Evolutionary conservation across 2,113 vertebrate genomes (phyloP).

Genomic region (Syngnathoides biaculeatus): DNA sequence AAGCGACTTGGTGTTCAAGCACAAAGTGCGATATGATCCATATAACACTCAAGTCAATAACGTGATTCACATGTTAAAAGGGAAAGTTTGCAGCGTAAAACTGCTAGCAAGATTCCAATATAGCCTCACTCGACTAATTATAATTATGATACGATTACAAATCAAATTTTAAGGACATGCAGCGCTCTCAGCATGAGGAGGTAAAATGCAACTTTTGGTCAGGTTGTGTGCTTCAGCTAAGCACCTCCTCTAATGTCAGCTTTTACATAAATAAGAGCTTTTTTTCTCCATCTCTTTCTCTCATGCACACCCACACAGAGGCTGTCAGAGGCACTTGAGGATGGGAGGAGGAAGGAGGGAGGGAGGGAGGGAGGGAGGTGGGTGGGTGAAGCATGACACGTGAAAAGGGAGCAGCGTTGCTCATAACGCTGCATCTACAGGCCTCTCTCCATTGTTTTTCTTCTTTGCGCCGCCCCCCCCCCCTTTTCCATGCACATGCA

Average conservation of each 20-base stretch:
- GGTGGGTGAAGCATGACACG: slow-evolving; percentile 74
- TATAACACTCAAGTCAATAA: too few species aligned
- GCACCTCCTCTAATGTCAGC: slow-evolving; percentile 71
- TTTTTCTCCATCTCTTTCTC: slow-evolving; percentile 64
- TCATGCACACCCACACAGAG: slow-evolving; percentile 77
- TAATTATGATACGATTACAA: neutral
- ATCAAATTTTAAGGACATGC: neutral
- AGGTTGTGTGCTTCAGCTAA: slow-evolving; percentile 58
- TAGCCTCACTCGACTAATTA: too few species aligned
- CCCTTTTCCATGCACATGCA: slow-evolving; percentile 7
- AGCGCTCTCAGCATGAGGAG: slow-evolving; percentile 35
- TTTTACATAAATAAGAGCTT: slow-evolving; percentile 77
- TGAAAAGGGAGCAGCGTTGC: slow-evolving; percentile 69
- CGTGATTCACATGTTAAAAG: too few species aligned
- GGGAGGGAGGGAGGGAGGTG: slow-evolving; percentile 66
- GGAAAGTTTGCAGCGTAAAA: neutral
- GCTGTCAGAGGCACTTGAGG: slow-evolving; percentile 74
- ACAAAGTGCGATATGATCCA: too few species aligned
- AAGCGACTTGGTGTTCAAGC: neutral
- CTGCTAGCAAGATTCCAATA: neutral
- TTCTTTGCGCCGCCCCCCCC: slow-evolving; percentile 5
- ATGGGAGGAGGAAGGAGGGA: slow-evolving; percentile 65
- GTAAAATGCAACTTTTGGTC: slow-evolving; percentile 53
- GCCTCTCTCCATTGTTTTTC: slow-evolving; percentile 49
- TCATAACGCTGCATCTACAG: slow-evolving; percentile 58